Conservation (phyloP, 2,888 invertebrate genomes). For the Diaprepes abbreviatus region DNA sequence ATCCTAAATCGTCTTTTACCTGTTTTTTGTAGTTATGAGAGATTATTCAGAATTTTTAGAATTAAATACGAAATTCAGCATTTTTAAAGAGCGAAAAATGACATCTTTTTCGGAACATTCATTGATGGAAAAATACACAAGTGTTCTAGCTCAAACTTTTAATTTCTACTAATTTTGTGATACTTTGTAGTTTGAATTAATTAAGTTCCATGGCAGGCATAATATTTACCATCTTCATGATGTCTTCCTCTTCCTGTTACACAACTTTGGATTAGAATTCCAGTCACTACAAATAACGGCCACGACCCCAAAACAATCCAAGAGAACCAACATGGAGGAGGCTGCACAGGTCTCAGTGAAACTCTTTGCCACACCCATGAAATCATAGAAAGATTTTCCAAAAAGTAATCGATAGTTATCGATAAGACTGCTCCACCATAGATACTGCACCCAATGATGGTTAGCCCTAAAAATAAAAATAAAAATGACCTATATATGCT, state of each 20-base stretch:
- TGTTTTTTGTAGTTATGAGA: too few species aligned
- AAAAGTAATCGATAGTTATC: conserved; percentile 80
- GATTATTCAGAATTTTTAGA: too few species aligned
- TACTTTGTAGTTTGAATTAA: too few species aligned
- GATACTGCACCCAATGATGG: conserved; percentile 81
- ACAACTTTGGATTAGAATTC: conserved; percentile 77
- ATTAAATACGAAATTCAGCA: too few species aligned
- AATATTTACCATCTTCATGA: conserved; percentile 74
- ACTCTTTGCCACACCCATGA: conserved; percentile 81
- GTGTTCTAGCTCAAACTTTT: too few species aligned
- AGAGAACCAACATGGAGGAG: conserved; percentile 78
- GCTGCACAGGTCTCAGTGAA: conserved; percentile 70
- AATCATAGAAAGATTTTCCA: conserved; percentile 79
- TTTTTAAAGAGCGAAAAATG: too few species aligned
- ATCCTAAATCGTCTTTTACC: too few species aligned
- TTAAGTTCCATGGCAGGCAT: too few species aligned
- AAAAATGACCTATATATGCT: too few species aligned
- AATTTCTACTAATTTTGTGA: too few species aligned
- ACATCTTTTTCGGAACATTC: too few species aligned
- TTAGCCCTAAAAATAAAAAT: conserved; percentile 73
- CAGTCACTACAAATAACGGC: conserved; percentile 79
- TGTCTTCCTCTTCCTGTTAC: conserved; percentile 78
- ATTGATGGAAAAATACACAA: too few species aligned
- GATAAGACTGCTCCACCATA: conserved; percentile 83
- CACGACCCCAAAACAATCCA: conserved; percentile 82